These are phyloP conservation scores for Pseudococcus longispinus DNA, from an alignment of 2,888 invertebrate genomes.

Conservation along the genomic window DNA sequence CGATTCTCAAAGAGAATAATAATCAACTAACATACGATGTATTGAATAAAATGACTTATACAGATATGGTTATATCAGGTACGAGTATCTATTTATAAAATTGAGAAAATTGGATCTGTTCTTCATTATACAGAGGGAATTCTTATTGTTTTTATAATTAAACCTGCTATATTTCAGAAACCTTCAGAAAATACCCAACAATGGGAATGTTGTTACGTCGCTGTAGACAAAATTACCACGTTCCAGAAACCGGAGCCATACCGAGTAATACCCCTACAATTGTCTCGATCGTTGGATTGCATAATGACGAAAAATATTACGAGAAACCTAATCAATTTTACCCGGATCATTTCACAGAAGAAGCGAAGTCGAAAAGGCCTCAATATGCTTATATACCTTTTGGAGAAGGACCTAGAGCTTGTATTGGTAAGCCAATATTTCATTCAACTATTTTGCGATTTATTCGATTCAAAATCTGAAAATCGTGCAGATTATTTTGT, in stretches of 20 bases:
- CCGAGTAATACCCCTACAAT: slow-evolving; percentile 63
- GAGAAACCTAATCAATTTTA: slow-evolving; percentile 59
- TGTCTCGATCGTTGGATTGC: slow-evolving; percentile 68
- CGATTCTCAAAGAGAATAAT: not conserved
- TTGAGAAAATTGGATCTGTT: not conserved
- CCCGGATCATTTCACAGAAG: slow-evolving; percentile 10
- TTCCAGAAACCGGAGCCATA: slow-evolving; percentile 59
- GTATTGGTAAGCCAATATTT: not conserved
- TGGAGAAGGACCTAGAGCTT: slow-evolving; percentile 13
- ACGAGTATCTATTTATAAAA: not conserved
- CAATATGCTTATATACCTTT: not conserved
- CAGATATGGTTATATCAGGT: slow-evolving; percentile 1
- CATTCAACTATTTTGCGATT: no score
- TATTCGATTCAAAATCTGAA: not conserved
- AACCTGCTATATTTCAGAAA: not conserved
- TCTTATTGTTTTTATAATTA: not conserved
- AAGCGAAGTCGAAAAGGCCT: not conserved
- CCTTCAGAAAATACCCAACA: not conserved
- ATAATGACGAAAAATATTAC: slow-evolving; percentile 69
- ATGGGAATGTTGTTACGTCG: slow-evolving; percentile 61
- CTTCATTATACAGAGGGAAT: not conserved
- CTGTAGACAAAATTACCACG: slow-evolving; percentile 62
- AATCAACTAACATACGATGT: not conserved
- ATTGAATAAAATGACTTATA: not conserved
- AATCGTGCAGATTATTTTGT: not conserved